A percentile compares a stretch with the other conserved stretches of the same genome.
phyloP scores from a whole-genome alignment of 2,797 vertebrate genomes.

The Leptoclinus maculatus region DNA sequence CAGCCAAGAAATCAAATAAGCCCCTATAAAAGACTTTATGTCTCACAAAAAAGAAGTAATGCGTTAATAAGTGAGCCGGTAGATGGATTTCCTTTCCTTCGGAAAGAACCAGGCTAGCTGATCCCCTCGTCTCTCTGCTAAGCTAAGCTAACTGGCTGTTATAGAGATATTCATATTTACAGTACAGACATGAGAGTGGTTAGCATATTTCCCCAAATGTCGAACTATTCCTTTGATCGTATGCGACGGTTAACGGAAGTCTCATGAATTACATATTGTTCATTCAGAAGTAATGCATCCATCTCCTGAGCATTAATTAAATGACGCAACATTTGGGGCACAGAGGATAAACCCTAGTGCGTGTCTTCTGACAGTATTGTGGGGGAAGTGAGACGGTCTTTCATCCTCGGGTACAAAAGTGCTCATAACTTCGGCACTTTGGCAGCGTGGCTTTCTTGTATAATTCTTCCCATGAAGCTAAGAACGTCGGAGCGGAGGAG shows the following conservation, averaged over 20 bases:
- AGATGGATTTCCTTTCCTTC: neutral
- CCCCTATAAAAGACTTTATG: neutral
- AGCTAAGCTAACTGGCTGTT: neutral
- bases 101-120: neutral
- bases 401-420: slow-evolving; percentile 30
- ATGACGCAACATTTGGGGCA: neutral
- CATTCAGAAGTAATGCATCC: neutral
- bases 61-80: neutral
- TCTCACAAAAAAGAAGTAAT: neutral
- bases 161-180: neutral
- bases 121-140: neutral
- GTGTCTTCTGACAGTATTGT: slow-evolving; percentile 23
- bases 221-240: neutral
- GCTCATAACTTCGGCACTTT: slow-evolving; percentile 44
- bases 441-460: slow-evolving; percentile 33
- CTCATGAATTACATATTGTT: neutral
- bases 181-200: neutral
- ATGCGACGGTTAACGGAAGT: neutral
- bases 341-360: slow-evolving; percentile 14
- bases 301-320: neutral
- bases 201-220: neutral
- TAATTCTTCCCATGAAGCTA: slow-evolving; percentile 54
- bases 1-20: slow-evolving; percentile 20
- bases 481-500: slow-evolving; percentile 53
- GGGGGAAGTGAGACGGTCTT: slow-evolving; percentile 34